These are phyloP conservation scores for Gryon sp. DNA, from an alignment of 1,140 invertebrate genomes.

Conservation along the genomic window DNA sequence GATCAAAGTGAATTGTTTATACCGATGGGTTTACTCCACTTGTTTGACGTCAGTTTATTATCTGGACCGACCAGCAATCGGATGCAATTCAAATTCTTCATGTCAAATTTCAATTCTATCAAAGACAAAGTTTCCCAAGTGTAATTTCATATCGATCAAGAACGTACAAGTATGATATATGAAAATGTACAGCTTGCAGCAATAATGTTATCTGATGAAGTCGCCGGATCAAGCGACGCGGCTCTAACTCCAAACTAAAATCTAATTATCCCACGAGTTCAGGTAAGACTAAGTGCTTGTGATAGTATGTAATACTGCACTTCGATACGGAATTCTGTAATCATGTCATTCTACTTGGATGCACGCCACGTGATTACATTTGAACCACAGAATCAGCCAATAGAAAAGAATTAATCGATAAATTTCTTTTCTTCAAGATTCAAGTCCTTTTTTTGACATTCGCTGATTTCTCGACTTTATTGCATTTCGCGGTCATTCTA, in stretches of 20 bases:
- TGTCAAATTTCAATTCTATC: constrained; percentile 48
- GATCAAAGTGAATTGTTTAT: constrained; percentile 2
- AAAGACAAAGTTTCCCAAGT: constrained; percentile 34
- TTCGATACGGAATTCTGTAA: constrained; percentile 43
- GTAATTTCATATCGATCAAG: constrained; percentile 47
- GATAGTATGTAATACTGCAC: constrained; percentile 55
- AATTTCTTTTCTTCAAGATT: no score
- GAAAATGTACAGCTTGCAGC: constrained; percentile 61
- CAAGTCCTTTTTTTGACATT: no score
- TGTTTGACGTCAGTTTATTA: not conserved
- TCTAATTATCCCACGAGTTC: constrained; percentile 56
- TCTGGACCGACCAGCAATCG: constrained; percentile 10
- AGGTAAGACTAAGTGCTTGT: constrained; percentile 56
- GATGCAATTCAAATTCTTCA: constrained; percentile 20
- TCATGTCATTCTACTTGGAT: constrained; percentile 56
- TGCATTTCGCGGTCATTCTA: no score
- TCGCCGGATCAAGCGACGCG: constrained; percentile 38
- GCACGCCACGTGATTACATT: constrained; percentile 40
- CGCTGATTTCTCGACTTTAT: no score
- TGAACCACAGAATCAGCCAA: constrained; percentile 17
- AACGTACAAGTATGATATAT: constrained; percentile 17
- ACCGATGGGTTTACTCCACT: not conserved
- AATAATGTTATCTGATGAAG: constrained; percentile 62
- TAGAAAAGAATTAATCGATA: not conserved
- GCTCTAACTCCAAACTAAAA: constrained; percentile 51